Percentiles rank a stretch among this genome's conserved stretches.
These are phyloP conservation scores for Crax fasciolata DNA, from an alignment of 2,797 vertebrate genomes.

Conservation along the genomic window DNA sequence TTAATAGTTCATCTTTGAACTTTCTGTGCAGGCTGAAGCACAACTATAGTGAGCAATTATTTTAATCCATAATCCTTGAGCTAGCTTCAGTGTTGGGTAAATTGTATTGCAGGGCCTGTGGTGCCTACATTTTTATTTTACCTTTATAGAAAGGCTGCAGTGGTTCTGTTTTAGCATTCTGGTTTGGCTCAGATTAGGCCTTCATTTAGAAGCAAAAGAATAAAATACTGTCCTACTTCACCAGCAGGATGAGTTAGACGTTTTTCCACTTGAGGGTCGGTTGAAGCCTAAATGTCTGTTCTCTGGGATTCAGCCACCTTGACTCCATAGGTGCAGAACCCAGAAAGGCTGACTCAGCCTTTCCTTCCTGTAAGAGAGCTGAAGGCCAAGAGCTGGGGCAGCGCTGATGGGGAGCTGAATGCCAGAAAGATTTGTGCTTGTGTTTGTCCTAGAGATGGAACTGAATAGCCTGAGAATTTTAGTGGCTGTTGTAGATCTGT, in stretches of 20 bases:
- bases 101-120: neutral
- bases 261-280: neutral
- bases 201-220: neutral
- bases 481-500: neutral
- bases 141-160: neutral
- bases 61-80: neutral
- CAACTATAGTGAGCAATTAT: neutral
- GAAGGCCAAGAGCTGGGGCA: neutral
- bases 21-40: neutral
- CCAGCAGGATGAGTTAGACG: neutral
- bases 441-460: neutral
- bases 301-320: neutral
- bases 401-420: neutral
- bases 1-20: neutral
- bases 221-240: neutral
- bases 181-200: neutral
- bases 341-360: neutral
- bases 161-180: neutral
- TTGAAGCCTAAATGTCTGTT: slow-evolving; percentile 8
- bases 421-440: neutral
- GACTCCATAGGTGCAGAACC: neutral
- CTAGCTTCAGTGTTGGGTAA: neutral
- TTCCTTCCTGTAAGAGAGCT: neutral
- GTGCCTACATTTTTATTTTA: too few relatives aligned
- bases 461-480: neutral